Evolutionary conservation across 2,888 invertebrate genomes (phyloP), one percentile per base, ranked within the genome.

Genomic region (Eupithecia dodoneata): DNA sequence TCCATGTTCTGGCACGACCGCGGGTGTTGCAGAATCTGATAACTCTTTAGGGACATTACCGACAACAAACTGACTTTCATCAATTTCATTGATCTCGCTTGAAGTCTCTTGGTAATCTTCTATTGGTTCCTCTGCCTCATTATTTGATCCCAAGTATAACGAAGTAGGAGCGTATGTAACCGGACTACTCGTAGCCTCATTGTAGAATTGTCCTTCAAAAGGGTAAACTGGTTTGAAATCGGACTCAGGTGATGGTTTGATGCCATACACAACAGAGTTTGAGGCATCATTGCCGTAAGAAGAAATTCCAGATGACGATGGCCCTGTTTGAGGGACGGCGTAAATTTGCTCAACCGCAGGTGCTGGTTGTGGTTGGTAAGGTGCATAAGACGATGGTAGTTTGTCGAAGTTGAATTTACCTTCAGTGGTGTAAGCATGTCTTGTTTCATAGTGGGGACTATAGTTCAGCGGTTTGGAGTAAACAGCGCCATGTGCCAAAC

Each of bases 1-100:
- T 1, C 96, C 96, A 87, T 96, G 96, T 89, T 96, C 96, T 0
- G 96, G 96, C 5, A 96, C 96, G 6, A 96, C 94, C 5, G 95
- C 96, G 0, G 96, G 96, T 2, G 96, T 96, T 2, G 92, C 95
- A 49, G 95, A 91, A 76, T 96, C 95, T 65, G 89, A 87, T 69
- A 95, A 84, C 78, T 96, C 96, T 86, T 96, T 96, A 0, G 96
- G 96, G 1, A 96, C 93, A 83, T 95, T 97, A 0, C 97, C 97
- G 2, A 97, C 97, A 0, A 97, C 97, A 87, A 97, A 97, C 86
- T 97, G 96, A 72, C 91, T 94, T 59, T 94, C 92, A 74, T 82
- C 88, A 12, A 85, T 82, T 78, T 89, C 92, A 59, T 82, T 83
- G 72, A 85, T 87, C 9, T 82, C 77, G 59, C 88, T 87, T 66